Percentiles rank a stretch among this genome's conserved stretches.
Conservation (phyloP, 2,888 invertebrate species). For the Phaedon cochleariae region DNA sequence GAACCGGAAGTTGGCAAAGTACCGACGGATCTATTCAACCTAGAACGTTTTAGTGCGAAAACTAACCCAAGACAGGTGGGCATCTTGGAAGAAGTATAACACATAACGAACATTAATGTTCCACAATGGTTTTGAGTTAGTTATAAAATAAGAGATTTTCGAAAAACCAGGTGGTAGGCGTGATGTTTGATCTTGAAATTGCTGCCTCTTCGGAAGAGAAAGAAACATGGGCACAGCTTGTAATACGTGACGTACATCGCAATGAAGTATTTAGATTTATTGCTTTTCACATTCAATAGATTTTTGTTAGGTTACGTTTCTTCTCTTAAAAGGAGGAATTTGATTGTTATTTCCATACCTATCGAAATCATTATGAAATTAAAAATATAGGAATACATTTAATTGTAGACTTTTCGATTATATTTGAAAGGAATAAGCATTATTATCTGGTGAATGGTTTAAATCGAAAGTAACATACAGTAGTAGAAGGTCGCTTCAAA, state of each 20-base stretch:
- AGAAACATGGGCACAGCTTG: slow-evolving; percentile 29
- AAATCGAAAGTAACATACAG: no score
- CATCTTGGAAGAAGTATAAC: slow-evolving; percentile 48
- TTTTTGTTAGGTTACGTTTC: neutral
- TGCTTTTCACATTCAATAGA: neutral
- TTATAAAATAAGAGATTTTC: slow-evolving; percentile 44
- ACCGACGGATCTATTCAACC: slow-evolving; percentile 37
- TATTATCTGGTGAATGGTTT: no score
- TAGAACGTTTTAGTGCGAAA: slow-evolving; percentile 47
- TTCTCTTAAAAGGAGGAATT: no score
- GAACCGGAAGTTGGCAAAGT: slow-evolving; percentile 48
- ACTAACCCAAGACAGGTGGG: slow-evolving; percentile 50
- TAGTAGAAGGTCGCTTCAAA: no score
- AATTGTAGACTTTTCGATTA: no score
- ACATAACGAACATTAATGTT: slow-evolving; percentile 43
- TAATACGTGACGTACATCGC: slow-evolving; percentile 39
- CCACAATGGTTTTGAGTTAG: slow-evolving; percentile 40
- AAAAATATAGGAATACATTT: no score
- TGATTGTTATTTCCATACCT: no score
- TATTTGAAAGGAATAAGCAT: no score
- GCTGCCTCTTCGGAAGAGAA: slow-evolving; percentile 35
- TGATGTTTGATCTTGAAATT: slow-evolving; percentile 53
- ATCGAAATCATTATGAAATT: no score
- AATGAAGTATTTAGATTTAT: slow-evolving; percentile 35
- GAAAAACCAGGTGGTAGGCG: slow-evolving; percentile 58